These are phyloP conservation scores for Muntiacus reevesi DNA, from an alignment of 2,113 vertebrate species.

Conservation along the genomic window DNA sequence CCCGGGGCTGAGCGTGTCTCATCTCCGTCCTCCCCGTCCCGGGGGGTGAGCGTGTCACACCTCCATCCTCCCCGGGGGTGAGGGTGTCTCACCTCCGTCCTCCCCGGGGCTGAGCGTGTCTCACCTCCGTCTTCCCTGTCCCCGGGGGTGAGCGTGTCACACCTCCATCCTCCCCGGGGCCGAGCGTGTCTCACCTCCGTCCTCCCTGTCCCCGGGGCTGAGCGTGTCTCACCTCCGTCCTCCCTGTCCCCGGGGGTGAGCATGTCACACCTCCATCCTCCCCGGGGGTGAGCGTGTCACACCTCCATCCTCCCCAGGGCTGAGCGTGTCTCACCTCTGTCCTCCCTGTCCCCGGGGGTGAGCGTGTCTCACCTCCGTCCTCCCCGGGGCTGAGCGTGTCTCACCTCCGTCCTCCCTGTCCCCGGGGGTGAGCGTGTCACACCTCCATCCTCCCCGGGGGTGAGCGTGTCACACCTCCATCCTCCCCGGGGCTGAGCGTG, in stretches of 20 bases:
- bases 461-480: no score
- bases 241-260: no score
- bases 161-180: rapidly evolving
- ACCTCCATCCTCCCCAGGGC: no score
- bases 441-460: rapidly evolving
- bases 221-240: rapidly evolving
- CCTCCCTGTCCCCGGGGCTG: no score
- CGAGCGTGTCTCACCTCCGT: rapidly evolving
- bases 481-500: not conserved
- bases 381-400: no score
- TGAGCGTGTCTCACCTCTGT: rapidly evolving
- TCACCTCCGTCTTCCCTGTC: rapidly evolving
- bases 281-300: no score
- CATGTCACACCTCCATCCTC: no score
- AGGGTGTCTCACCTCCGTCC: rapidly evolving
- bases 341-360: no score
- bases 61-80: not conserved
- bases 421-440: no score
- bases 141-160: not conserved
- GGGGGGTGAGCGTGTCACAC: rapidly evolving
- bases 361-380: rapidly evolving
- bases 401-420: no score
- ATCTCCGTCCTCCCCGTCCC: no score
- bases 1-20: no score
- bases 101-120: rapidly evolving